Percentiles rank a stretch among this genome's conserved stretches.
These are phyloP conservation scores for Seira musarum DNA, from an alignment of 2,888 invertebrate species.

Conservation along the genomic window DNA sequence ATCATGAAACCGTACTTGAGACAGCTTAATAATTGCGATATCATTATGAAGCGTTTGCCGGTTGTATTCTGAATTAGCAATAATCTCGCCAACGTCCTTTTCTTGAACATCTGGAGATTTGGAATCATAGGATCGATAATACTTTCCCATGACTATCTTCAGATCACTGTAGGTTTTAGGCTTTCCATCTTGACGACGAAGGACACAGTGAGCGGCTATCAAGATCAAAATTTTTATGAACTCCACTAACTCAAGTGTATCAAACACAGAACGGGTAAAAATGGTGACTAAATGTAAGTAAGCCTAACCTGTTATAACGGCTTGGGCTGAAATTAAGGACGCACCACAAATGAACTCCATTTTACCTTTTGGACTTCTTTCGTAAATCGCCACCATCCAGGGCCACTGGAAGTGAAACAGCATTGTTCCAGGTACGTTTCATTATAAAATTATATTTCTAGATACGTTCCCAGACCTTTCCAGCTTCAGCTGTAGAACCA, in stretches of 20 bases:
- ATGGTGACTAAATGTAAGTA: not conserved
- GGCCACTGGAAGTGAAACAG: slow-evolving; percentile 51
- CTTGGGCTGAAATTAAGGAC: slow-evolving; percentile 58
- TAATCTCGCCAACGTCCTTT: slow-evolving; percentile 42
- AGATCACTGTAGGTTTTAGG: slow-evolving; percentile 29
- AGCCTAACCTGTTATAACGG: slow-evolving; percentile 57
- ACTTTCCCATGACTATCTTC: slow-evolving; percentile 61
- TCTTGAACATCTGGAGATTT: slow-evolving; percentile 51
- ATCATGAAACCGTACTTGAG: slow-evolving; percentile 71
- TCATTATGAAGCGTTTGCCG: slow-evolving; percentile 80
- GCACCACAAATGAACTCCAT: slow-evolving; percentile 64
- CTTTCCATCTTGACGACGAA: too few species aligned
- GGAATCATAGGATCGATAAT: slow-evolving; percentile 51
- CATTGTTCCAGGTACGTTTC: not conserved
- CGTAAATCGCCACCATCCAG: slow-evolving; percentile 65
- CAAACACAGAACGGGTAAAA: slow-evolving; percentile 11
- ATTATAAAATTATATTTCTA: too few species aligned
- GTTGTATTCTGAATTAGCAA: slow-evolving; percentile 81
- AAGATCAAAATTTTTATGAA: too few species aligned
- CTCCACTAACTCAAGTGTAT: too few species aligned
- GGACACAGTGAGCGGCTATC: slow-evolving; percentile 67
- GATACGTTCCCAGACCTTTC: slow-evolving; percentile 36
- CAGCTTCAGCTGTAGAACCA: slow-evolving; percentile 53
- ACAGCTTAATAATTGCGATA: slow-evolving; percentile 82
- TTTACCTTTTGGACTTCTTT: slow-evolving; percentile 62